Percentiles rank a stretch among this genome's conserved stretches.
These are phyloP conservation scores for Linurgus olivaceus DNA, from an alignment of 2,797 vertebrate genomes.

Conservation along the genomic window DNA sequence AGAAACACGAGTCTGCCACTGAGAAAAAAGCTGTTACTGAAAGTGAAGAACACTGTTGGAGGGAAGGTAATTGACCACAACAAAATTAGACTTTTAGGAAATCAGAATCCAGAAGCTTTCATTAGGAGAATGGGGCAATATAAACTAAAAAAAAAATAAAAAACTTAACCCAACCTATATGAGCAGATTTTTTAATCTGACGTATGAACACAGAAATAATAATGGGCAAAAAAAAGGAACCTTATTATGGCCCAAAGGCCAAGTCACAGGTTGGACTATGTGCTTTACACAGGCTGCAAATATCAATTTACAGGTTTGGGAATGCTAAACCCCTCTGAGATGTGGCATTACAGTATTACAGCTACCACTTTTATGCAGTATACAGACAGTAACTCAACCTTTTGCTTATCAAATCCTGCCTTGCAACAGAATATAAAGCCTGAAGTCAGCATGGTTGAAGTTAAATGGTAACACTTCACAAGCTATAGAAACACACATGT, in stretches of 20 bases:
- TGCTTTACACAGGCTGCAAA: background rate
- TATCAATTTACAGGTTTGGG: background rate
- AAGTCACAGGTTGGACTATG: background rate
- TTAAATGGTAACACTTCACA: background rate
- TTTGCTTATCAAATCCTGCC: background rate
- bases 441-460: background rate
- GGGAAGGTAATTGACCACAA: background rate
- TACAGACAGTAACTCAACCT: background rate
- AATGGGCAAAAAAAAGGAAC: background rate
- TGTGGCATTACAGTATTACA: accelerated
- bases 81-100: background rate
- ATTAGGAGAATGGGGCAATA: background rate
- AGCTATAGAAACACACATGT: background rate
- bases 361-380: background rate
- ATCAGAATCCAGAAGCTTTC: background rate
- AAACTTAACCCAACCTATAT: background rate
- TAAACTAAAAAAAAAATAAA: background rate
- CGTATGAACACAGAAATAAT: background rate
- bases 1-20: background rate
- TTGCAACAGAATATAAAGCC: background rate
- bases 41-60: background rate
- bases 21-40: background rate
- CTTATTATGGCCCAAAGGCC: background rate
- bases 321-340: background rate
- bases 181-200: background rate